phyloP scores from a whole-genome alignment of 1,140 invertebrate species.

The Drosophila malerkotliana region DNA sequence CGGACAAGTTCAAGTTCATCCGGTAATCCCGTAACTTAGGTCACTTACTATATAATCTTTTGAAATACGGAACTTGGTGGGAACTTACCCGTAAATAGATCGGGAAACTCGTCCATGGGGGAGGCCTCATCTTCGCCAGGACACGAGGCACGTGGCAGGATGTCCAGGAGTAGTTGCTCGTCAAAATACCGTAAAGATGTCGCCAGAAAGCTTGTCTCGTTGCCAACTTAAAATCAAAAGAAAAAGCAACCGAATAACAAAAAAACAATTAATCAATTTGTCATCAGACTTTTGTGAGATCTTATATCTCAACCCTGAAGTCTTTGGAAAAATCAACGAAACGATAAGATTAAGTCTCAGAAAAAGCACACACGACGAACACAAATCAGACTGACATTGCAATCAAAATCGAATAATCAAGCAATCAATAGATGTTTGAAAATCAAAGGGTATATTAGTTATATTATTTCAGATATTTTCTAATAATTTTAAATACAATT shows the following conservation, averaged over 20 bases:
- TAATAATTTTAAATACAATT: neutral
- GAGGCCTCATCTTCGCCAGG: slow-evolving; percentile 61
- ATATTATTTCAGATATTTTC: neutral
- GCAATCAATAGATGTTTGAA: neutral
- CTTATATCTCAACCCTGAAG: slow-evolving; percentile 14
- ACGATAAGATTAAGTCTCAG: slow-evolving; percentile 38
- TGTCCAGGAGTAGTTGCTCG: slow-evolving; percentile 58
- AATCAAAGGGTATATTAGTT: slow-evolving; percentile 7
- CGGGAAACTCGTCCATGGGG: slow-evolving; percentile 74
- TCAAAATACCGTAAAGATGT: slow-evolving; percentile 64
- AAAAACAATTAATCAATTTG: slow-evolving; percentile 25
- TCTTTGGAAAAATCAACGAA: slow-evolving; percentile 15
- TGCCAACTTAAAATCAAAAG: slow-evolving; percentile 23
- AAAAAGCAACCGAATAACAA: neutral
- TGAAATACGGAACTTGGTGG: slow-evolving; percentile 48
- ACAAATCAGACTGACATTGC: slow-evolving; percentile 6
- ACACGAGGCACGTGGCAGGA: slow-evolving; percentile 60
- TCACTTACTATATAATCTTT: no score
- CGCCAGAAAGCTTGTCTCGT: slow-evolving; percentile 59
- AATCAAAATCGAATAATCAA: slow-evolving; percentile 24
- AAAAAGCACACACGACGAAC: slow-evolving; percentile 2
- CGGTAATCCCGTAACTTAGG: neutral
- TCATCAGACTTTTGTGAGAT: slow-evolving; percentile 13
- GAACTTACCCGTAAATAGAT: slow-evolving; percentile 72
- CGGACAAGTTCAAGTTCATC: slow-evolving; percentile 33